A percentile compares a stretch with the other conserved stretches of the same genome.
Evolutionary conservation across 2,888 invertebrate species (phyloP).

Genomic region (Nysson spinosus): DNA sequence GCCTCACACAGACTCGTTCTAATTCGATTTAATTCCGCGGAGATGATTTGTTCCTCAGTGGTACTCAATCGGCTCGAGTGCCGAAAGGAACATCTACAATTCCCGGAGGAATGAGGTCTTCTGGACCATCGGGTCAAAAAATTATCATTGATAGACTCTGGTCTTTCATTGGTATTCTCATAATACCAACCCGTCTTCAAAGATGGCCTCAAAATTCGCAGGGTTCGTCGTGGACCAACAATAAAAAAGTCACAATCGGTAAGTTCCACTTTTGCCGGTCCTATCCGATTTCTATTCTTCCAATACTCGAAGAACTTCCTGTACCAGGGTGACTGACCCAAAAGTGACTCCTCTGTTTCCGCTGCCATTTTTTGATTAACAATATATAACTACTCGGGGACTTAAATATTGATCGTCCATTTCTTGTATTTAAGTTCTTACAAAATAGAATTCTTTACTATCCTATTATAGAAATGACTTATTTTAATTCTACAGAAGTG

Average conservation of each 20-base stretch:
- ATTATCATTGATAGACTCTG: conserved; percentile 72
- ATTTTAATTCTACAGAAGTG: no score
- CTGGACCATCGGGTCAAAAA: conserved; percentile 72
- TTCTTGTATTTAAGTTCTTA: no score
- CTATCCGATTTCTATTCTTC: conserved; percentile 69
- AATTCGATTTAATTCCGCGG: conserved; percentile 70
- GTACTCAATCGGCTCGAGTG: conserved; percentile 65
- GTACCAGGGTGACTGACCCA: conserved; percentile 64
- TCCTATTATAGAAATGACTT: no score
- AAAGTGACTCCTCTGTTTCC: conserved; percentile 30
- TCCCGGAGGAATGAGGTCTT: conserved; percentile 71
- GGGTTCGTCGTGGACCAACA: conserved; percentile 68
- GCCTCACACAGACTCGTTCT: conserved; percentile 71
- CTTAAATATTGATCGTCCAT: conserved; percentile 43
- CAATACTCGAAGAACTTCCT: conserved; percentile 65
- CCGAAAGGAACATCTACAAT: conserved; percentile 73
- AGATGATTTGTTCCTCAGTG: conserved; percentile 64
- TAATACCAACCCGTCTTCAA: conserved; percentile 63
- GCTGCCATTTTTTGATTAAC: conserved; percentile 45
- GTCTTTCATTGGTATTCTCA: conserved; percentile 63
- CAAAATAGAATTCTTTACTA: background rate
- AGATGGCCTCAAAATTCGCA: conserved; percentile 66
- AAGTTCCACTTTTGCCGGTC: conserved; percentile 67
- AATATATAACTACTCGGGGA: conserved; percentile 17
- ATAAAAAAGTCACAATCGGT: conserved; percentile 73